These are phyloP conservation scores for Spea hammondii DNA, from an alignment of 2,797 vertebrate species.

Conservation along the genomic window DNA sequence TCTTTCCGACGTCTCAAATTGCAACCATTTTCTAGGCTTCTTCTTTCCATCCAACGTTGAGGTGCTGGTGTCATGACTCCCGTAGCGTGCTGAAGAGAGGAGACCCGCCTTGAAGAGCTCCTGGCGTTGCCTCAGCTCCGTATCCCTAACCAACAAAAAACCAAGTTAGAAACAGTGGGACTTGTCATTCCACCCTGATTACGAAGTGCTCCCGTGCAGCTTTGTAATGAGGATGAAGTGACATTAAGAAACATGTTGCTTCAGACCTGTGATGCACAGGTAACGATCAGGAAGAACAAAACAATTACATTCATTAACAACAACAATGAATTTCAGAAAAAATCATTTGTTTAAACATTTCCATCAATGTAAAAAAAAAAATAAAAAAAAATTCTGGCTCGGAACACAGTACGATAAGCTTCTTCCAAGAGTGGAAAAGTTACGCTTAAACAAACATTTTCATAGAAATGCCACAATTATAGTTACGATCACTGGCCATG, in stretches of 20 bases:
- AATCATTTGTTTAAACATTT: not conserved
- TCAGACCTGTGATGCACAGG: not conserved
- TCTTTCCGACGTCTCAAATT: constrained; percentile 92
- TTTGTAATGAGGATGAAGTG: constrained; percentile 36
- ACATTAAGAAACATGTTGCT: not conserved
- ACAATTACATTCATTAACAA: not conserved
- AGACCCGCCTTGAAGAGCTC: constrained; percentile 92
- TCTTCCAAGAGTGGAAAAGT: not conserved
- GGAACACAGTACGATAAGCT: not conserved
- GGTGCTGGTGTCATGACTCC: constrained; percentile 82
- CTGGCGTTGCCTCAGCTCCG: constrained; percentile 91
- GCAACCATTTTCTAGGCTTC: constrained; percentile 94
- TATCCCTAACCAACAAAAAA: constrained; percentile 77
- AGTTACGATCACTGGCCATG: constrained; percentile 51
- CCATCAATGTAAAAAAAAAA: not conserved
- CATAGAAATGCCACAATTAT: constrained; percentile 48
- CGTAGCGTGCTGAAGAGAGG: constrained; percentile 91
- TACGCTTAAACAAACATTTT: constrained; percentile 57
- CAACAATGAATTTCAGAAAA: not conserved
- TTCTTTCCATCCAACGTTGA: constrained; percentile 81
- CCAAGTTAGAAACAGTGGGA: constrained; percentile 3
- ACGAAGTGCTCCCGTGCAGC: constrained; percentile 13
- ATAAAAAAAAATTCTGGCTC: not conserved
- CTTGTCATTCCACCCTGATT: constrained; percentile 18
- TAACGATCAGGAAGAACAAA: not conserved